Base-by-base conservation (phyloP, 2,113 vertebrate species). In the Canis aureus region DNA sequence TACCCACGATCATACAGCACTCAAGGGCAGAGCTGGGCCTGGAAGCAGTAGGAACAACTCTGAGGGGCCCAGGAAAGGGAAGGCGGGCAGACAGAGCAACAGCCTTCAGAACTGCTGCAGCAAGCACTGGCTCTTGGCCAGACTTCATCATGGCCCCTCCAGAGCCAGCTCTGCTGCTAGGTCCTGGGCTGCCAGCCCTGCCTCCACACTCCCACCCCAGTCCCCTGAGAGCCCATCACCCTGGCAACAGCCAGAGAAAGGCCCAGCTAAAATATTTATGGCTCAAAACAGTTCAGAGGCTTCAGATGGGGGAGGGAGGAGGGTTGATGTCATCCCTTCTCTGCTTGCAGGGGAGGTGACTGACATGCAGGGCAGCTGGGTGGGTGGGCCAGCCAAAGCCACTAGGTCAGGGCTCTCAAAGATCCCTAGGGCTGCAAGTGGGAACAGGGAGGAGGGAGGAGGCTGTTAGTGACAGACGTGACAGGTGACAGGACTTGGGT, bases 221-320 rank as follows among this genome's bases (percentile, higher is more conserved):
- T 83, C 93, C 91, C 91, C 64, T 10, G 89, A 97, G 95, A 95
- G 53, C 35, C 93, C 89, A 94, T 98, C 82, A 88, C 96, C 98
- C 80, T 84, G 83, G 95, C 96, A 98, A 98, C 97, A 95, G 95
- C 51, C 62, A 91, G 84, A 97, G 96, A 95, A 97, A 97, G 89
- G 79, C 83, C 96, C 73, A 96, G 94, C 95, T 98, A 38, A 98
- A 97, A 97, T 98, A 98, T 98, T 98, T 98, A 97, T 97, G 97
- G 94, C 94, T 97, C 89, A 83, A 66, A 96, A 93, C 82, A 91
- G 92, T 95, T 89, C 95, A 55, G 81, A 97, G 93, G 92, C 85
- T 91, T 88, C 23, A 22, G 73, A 49, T n/a, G 16, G 22, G 82
- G 67, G 3, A 7, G 29, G 59, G 51, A 11, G 12, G n/a, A 83